Base-by-base conservation (phyloP, 2,797 vertebrate genomes). In the Typhlichthys subterraneus region DNA sequence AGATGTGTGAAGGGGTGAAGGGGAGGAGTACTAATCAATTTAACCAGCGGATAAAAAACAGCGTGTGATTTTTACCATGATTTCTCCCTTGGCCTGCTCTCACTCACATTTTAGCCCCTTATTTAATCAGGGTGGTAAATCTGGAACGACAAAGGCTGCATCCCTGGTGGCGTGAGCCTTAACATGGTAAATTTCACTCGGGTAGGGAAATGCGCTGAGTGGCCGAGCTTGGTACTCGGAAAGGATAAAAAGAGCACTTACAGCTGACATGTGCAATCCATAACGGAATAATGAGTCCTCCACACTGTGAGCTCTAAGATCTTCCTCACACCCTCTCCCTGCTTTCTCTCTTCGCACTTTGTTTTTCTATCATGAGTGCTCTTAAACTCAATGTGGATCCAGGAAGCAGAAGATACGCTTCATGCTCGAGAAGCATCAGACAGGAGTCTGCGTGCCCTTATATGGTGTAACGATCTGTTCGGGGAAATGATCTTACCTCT, bases 41-140 rank as follows among this genome's bases (percentile, higher is more conserved):
- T 71, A 77, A 80, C 57, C 33, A 45, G 59, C 63, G 65, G 75
- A 61, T 80, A 77, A 88, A 89, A 47, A 77, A 13, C 42, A n/a
- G 69, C 63, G 77, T 65, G 61, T 63, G 57, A 47, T 79, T 85
- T 87, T 84, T 81, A 71, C 68, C 53, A 73, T 76, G 81, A 90
- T 86, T 85, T 80, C 76, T 86, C 84, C 74, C 75, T 49, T 71
- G 82, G 82, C 81, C 75, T 70, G 59, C 83, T 86, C 78, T 90
- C 88, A 77, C 84, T 89, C 88, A 88, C 83, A 86, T 82, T 72
- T 70, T 77, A 83, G 68, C 66, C 76, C 81, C 78, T 88, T 85
- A 87, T 90, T 91, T 92, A 91, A 93, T 92, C 92, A 90, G 83
- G 65, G 67, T 63, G 63, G 84, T 91, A 89, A 90, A 92, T 93